These are phyloP conservation scores for Thermophis baileyi DNA, from an alignment of 2,113 vertebrate genomes.

Conservation along the genomic window DNA sequence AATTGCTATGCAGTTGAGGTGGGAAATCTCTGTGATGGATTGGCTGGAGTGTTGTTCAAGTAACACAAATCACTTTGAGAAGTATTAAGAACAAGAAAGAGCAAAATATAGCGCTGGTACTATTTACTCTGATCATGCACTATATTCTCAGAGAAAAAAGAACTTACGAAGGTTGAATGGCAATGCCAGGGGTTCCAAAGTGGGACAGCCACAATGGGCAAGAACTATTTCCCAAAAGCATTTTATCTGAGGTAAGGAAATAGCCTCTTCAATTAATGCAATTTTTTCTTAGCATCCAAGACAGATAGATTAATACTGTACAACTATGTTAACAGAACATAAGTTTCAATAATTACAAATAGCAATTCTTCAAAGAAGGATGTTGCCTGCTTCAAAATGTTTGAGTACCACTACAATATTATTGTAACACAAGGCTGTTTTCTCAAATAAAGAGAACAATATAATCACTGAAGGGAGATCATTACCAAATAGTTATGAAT, in stretches of 20 bases:
- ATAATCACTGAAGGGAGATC: background rate
- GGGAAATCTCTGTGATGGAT: constrained; percentile 55
- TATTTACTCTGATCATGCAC: accelerated
- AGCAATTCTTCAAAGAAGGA: background rate
- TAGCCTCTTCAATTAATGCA: accelerated
- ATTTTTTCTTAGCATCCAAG: background rate
- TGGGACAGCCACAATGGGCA: background rate
- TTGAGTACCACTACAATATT: background rate
- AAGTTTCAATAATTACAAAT: background rate
- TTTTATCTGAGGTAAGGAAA: constrained; percentile 49
- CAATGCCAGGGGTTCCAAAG: background rate
- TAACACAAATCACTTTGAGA: background rate
- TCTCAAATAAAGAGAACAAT: background rate
- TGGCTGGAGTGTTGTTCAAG: constrained; percentile 27
- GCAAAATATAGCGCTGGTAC: constrained; percentile 1
- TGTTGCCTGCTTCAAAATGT: background rate
- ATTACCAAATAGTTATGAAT: background rate
- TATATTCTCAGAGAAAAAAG: background rate
- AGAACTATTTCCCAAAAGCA: constrained; percentile 17
- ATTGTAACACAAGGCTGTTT: background rate
- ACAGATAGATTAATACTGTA: accelerated
- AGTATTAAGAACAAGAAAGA: background rate
- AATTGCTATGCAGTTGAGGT: constrained; percentile 36
- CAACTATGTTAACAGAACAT: background rate
- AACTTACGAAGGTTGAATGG: background rate